Evolutionary conservation across 1,140 invertebrate species (phyloP).

Genomic region (Chionoecetes opilio): DNA sequence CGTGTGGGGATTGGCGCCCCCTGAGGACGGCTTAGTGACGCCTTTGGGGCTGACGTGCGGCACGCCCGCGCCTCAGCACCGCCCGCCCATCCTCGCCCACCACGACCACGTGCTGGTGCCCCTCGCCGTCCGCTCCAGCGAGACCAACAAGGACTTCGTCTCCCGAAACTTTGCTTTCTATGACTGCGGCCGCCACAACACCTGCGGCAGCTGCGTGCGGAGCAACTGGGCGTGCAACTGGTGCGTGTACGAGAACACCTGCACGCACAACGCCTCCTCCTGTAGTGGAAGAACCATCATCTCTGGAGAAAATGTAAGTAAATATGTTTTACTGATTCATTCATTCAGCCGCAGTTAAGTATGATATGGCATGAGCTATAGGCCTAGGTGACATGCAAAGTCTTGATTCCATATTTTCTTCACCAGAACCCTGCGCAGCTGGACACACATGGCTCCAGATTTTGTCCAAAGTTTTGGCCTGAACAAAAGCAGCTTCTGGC

Average conservation of each 20-base stretch:
- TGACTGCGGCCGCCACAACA: slow-evolving; percentile 94
- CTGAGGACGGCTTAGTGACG: slow-evolving; percentile 93
- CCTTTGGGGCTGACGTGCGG: slow-evolving; percentile 91
- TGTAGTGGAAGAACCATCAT: slow-evolving; percentile 92
- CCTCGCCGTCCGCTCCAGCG: slow-evolving; percentile 94
- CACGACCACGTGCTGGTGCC: slow-evolving; percentile 95
- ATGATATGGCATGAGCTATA: background rate
- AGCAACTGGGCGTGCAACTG: slow-evolving; percentile 97
- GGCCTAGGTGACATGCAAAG: background rate
- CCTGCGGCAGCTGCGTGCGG: slow-evolving; percentile 93
- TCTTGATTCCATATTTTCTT: slow-evolving; percentile 80
- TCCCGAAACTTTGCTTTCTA: slow-evolving; percentile 96
- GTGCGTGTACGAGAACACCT: slow-evolving; percentile 98
- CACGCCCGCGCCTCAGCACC: slow-evolving; percentile 89
- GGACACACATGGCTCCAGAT: slow-evolving; percentile 89
- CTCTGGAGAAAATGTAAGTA: slow-evolving; percentile 91
- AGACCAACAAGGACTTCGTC: slow-evolving; percentile 98
- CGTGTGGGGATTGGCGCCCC: slow-evolving; percentile 91
- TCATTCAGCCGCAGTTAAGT: too few relatives aligned
- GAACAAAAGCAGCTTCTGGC: slow-evolving; percentile 88
- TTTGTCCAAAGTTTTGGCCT: slow-evolving; percentile 91
- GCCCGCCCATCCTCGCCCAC: slow-evolving; percentile 89
- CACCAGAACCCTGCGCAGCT: slow-evolving; percentile 89
- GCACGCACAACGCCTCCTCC: slow-evolving; percentile 92
- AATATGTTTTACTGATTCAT: background rate